Percentiles rank a stretch among this genome's conserved stretches.
Evolutionary conservation across 2,113 vertebrate genomes (phyloP).

Genomic region (Phrynosoma blainvillii): DNA sequence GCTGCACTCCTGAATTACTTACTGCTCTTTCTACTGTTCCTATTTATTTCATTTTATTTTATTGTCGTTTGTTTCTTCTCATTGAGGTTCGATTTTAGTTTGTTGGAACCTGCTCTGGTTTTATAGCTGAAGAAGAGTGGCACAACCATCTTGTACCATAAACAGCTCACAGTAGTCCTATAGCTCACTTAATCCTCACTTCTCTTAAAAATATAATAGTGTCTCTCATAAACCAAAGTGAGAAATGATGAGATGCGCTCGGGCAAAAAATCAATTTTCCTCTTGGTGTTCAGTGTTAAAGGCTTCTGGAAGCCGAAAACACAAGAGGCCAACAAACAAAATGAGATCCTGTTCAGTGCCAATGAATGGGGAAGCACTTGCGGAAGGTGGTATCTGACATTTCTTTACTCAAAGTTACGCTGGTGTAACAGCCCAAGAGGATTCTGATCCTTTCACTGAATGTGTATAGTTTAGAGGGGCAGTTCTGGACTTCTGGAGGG

Average conservation of each 20-base stretch:
- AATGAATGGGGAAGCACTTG: neutral
- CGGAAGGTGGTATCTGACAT: too few relatives aligned
- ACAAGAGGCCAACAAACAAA: neutral
- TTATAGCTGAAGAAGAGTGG: neutral
- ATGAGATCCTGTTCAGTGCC: neutral
- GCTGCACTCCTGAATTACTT: neutral
- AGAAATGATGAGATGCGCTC: neutral
- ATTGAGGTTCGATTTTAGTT: neutral
- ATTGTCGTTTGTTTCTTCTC: neutral
- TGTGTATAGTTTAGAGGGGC: too few relatives aligned
- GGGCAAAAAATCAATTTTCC: neutral
- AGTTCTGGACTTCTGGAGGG: too few relatives aligned
- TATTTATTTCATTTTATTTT: neutral
- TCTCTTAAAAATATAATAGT: neutral
- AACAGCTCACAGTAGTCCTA: neutral
- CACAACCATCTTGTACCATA: too few relatives aligned
- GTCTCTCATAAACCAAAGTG: neutral
- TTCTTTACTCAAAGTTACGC: too few relatives aligned
- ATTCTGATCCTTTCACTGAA: too few relatives aligned
- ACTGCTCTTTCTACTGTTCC: neutral
- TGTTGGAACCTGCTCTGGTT: neutral
- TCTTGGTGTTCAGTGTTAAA: neutral
- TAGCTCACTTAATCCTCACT: neutral
- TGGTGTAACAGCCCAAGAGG: too few relatives aligned
- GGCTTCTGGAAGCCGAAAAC: neutral